Evolutionary conservation across 1,140 invertebrate genomes (phyloP).

Genomic region (Luehdorfia chinensis): DNA sequence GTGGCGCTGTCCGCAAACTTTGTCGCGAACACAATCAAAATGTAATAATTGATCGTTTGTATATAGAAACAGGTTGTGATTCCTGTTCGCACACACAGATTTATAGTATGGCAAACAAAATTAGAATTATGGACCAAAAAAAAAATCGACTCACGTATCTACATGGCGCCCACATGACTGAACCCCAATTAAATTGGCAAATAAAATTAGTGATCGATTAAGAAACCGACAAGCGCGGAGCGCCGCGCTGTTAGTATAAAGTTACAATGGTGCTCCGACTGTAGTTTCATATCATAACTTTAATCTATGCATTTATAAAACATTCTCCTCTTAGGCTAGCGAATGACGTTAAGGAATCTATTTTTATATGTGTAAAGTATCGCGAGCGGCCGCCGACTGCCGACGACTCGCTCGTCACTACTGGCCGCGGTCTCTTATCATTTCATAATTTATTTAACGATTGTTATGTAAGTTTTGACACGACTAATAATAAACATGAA

Average conservation of each 20-base stretch:
- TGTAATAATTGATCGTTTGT: background rate
- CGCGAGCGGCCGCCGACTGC: constrained; percentile 20
- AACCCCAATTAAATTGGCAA: background rate
- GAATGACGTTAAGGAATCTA: constrained; percentile 51
- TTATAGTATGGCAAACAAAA: too few species aligned
- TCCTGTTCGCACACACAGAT: background rate
- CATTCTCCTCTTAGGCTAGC: constrained; percentile 55
- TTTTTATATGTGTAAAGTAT: constrained; percentile 58
- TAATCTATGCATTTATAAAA: constrained; percentile 58
- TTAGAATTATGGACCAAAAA: background rate
- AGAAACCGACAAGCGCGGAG: background rate
- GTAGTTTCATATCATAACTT: constrained; percentile 69
- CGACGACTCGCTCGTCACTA: constrained; percentile 20
- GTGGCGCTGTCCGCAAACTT: background rate
- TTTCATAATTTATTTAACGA: constrained; percentile 47
- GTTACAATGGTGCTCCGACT: constrained; percentile 62
- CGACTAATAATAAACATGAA: constrained; percentile 45
- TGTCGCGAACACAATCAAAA: background rate
- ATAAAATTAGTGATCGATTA: background rate
- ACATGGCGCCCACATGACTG: background rate
- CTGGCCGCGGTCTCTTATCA: constrained; percentile 28
- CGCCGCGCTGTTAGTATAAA: constrained; percentile 25
- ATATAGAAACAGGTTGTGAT: background rate
- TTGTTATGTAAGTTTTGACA: constrained; percentile 58
- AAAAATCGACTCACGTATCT: background rate